Evolutionary conservation across 1,140 invertebrate species (phyloP), one percentile per base, ranked within the genome.

Genomic region (Drosophila mauritiana): DNA sequence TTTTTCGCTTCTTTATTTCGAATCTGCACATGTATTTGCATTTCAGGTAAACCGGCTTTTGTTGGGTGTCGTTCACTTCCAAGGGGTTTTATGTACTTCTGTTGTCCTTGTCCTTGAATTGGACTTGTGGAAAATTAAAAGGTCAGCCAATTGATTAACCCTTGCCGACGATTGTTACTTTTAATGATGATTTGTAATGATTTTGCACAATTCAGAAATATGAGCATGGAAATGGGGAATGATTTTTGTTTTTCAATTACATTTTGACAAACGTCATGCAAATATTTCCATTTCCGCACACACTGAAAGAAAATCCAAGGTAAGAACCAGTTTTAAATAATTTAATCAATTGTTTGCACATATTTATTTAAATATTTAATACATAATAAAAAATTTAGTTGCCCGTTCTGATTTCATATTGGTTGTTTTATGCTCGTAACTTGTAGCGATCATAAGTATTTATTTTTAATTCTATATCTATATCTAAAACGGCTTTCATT

Each of bases 311-410:
- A 52, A 52, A 11, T 6, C 13, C 22, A 15, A 43, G 7, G 31
- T 27, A 15, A 54, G 31, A 31, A 31, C 13, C 0, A 13, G 4
- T 17, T 6, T 57, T 11, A 27, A 25, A 63, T 58, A 62, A 25
- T 59, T 58, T 69, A 64, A 45, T 65, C 65, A 61, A 68, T 68
- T 55, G 67, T 68, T 80, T 81, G 81, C 81, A 85, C 82, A 74
- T 85, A 86, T 85, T 86, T 85, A 85, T 85, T 85, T 74, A 74
- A 86, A 81, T 86, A 78, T 77, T 81, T 85, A 74, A 70, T 85
- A 80, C 73, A 86, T 85, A 85, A 78, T 85, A 85, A 86, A 85
- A 85, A 85, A 86, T 86, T 57, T 84, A 80, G 65, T 80, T 79
- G 65, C 72, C 64, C 56, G 20, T 49, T 45, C 36, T 67, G 72